Conservation (phyloP, 1,140 invertebrate species). For the Scylla paramamosain region DNA sequence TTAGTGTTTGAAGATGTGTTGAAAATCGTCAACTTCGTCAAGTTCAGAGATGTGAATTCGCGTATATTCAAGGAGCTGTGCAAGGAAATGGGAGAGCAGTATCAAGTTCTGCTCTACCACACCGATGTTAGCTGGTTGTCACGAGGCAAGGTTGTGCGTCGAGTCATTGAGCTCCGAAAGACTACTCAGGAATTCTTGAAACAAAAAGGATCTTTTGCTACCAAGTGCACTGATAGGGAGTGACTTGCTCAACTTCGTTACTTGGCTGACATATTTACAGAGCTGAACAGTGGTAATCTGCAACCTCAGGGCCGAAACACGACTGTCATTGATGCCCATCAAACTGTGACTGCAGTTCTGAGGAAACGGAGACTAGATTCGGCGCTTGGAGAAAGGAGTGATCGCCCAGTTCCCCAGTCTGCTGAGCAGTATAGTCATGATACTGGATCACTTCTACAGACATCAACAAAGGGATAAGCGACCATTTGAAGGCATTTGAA, state of each 20-base stretch:
- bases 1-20: slow-evolving; percentile 29
- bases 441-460: too few relatives aligned
- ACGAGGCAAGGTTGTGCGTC: slow-evolving; percentile 19
- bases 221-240: slow-evolving; percentile 30
- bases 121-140: slow-evolving; percentile 10
- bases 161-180: slow-evolving; percentile 36
- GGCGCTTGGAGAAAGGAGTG: too few relatives aligned
- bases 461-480: too few relatives aligned
- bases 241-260: slow-evolving; percentile 10
- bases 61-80: slow-evolving; percentile 37
- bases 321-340: slow-evolving; percentile 35
- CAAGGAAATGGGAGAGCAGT: slow-evolving; percentile 37
- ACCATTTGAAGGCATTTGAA: neutral
- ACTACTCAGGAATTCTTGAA: slow-evolving; percentile 53
- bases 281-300: slow-evolving; percentile 61
- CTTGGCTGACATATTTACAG: slow-evolving; percentile 52
- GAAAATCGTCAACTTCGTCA: slow-evolving; percentile 48
- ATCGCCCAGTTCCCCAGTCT: slow-evolving; percentile 53
- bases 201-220: slow-evolving; percentile 40
- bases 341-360: neutral
- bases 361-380: slow-evolving; percentile 21
- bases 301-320: slow-evolving; percentile 58
- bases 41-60: slow-evolving; percentile 43
- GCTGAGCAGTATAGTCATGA: slow-evolving; percentile 50
- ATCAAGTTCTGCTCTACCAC: slow-evolving; percentile 35